Percentiles rank a stretch among this genome's conserved stretches.
Evolutionary conservation across 2,113 vertebrate species (phyloP).

Genomic region (Sterrhoptilus dennistouni): DNA sequence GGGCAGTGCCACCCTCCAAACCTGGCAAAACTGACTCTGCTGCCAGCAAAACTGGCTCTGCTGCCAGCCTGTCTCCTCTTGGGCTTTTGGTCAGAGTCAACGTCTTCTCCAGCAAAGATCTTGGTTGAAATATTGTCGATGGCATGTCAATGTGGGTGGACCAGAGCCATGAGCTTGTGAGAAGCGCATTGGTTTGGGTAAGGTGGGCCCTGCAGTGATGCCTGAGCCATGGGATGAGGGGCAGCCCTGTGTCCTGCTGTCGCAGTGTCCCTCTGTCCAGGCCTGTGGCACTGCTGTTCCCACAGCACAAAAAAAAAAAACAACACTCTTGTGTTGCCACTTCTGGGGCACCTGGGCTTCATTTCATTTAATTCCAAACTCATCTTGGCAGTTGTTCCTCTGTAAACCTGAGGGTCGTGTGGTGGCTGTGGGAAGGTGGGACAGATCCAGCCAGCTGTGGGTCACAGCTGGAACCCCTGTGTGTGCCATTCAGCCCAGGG

Average conservation of each 20-base stretch:
- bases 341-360: background rate
- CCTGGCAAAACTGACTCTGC: background rate
- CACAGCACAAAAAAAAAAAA: background rate
- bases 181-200: background rate
- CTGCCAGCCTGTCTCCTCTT: background rate
- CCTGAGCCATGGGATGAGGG: rapidly evolving
- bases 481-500: rapidly evolving
- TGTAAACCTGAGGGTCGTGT: background rate
- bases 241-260: background rate
- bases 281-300: background rate
- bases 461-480: rapidly evolving
- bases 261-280: rapidly evolving
- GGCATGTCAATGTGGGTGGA: rapidly evolving
- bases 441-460: background rate
- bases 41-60: background rate
- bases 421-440: background rate
- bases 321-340: rapidly evolving
- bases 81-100: background rate
- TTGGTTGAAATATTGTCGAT: background rate
- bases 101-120: background rate
- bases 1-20: rapidly evolving
- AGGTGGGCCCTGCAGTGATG: rapidly evolving
- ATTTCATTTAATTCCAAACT: background rate
- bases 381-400: background rate
- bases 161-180: background rate